Conservation (phyloP, 2,113 vertebrate genomes). For the Burhinus bistriatus region DNA sequence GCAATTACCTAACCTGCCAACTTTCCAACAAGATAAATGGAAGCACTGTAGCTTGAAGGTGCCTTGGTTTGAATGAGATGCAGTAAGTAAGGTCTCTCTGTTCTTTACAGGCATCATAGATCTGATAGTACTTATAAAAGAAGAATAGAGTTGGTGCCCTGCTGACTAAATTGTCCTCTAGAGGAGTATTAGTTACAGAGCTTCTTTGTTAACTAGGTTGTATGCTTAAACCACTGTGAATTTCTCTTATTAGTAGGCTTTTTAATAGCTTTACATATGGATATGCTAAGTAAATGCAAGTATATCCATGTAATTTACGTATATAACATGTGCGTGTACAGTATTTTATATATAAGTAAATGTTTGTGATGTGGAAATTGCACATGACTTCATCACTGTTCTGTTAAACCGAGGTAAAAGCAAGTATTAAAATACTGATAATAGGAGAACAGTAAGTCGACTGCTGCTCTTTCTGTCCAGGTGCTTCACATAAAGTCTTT, state of each 20-base stretch:
- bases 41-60: conserved; percentile 72
- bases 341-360: not conserved
- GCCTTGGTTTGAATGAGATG: conserved; percentile 69
- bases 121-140: conserved; percentile 74
- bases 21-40: conserved; percentile 65
- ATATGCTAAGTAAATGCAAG: conserved; percentile 37
- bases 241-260: conserved; percentile 70
- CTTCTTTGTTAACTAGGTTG: conserved; percentile 78
- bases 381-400: conserved; percentile 24
- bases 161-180: conserved; percentile 78
- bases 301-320: conserved; percentile 55
- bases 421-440: conserved; percentile 54
- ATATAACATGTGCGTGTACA: not conserved
- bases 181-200: conserved; percentile 78
- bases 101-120: conserved; percentile 70
- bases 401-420: conserved; percentile 3
- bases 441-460: conserved; percentile 18
- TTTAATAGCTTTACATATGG: conserved; percentile 58
- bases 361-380: conserved; percentile 39
- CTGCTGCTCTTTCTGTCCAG: not conserved
- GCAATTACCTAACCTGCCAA: conserved; percentile 65
- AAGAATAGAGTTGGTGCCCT: conserved; percentile 74
- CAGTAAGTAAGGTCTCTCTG: conserved; percentile 60
- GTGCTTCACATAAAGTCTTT: conserved; percentile 37
- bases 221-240: conserved; percentile 66